phyloP scores from a whole-genome alignment of 2,113 vertebrate genomes.

The Cercocebus atys region DNA sequence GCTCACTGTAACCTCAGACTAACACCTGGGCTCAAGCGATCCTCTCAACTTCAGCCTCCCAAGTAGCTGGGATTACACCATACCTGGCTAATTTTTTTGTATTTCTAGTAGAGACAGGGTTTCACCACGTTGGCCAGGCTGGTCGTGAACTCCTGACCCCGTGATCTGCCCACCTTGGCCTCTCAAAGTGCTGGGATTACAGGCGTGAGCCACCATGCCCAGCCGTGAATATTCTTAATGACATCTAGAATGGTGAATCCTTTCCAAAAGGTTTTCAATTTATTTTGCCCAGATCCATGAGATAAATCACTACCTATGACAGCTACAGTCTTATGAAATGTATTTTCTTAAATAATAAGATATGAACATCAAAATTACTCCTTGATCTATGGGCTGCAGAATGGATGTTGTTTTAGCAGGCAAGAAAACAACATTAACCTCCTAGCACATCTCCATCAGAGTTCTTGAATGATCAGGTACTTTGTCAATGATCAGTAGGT shows the following conservation, averaged over 20 bases:
- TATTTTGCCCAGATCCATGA: background rate
- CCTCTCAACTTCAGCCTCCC: too few species aligned
- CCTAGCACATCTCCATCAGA: background rate
- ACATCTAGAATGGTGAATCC: background rate
- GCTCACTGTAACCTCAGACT: too few species aligned
- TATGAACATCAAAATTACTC: background rate
- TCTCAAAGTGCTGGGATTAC: too few species aligned
- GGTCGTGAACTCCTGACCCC: too few species aligned
- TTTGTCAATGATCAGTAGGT: background rate
- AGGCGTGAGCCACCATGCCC: too few species aligned
- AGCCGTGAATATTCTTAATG: background rate
- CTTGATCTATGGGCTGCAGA: background rate
- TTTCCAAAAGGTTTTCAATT: background rate
- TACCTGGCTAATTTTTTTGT: too few species aligned
- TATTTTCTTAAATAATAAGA: background rate
- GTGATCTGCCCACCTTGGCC: too few species aligned
- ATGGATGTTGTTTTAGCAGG: background rate
- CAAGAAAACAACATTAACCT: background rate
- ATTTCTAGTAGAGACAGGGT: too few species aligned
- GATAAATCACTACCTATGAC: background rate
- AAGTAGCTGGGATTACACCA: too few species aligned
- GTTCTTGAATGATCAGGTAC: background rate
- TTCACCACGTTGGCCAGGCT: too few species aligned
- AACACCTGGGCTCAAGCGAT: too few species aligned
- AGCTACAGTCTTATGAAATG: background rate